Percentiles rank a stretch among this genome's conserved stretches.
These are phyloP conservation scores for Trematocara stigmaticum DNA, from an alignment of 2,113 vertebrate genomes.

Conservation along the genomic window DNA sequence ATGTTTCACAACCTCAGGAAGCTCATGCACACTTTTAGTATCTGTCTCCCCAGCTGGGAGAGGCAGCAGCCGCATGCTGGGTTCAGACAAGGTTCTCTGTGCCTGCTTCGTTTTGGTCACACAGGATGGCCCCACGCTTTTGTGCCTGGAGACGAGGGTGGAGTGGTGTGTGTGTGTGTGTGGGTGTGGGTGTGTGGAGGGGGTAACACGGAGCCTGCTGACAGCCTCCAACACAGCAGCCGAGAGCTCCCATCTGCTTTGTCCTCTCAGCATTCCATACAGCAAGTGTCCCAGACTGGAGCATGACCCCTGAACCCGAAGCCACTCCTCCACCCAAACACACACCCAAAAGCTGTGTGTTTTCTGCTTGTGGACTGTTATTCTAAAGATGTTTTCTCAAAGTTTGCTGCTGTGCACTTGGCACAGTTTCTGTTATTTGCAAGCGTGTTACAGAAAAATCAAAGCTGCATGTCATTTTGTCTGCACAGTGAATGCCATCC, in stretches of 20 bases:
- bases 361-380: background rate
- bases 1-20: slow-evolving; percentile 62
- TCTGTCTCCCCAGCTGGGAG: slow-evolving; percentile 42
- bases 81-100: slow-evolving; percentile 59
- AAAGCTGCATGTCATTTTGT: background rate
- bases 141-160: slow-evolving; percentile 37
- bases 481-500: background rate
- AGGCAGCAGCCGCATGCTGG: slow-evolving; percentile 10
- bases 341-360: background rate
- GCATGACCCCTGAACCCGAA: slow-evolving; percentile 51
- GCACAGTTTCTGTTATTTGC: background rate
- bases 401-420: background rate
- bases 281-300: slow-evolving; percentile 63
- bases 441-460: background rate
- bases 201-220: slow-evolving; percentile 8
- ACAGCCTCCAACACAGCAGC: slow-evolving; percentile 38
- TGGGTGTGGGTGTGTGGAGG: background rate
- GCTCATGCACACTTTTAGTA: slow-evolving; percentile 21
- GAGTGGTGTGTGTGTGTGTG: accelerated
- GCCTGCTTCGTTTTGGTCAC: slow-evolving; percentile 55
- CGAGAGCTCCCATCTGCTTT: slow-evolving; percentile 71
- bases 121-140: slow-evolving; percentile 59
- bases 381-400: background rate
- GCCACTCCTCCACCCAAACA: slow-evolving; percentile 18
- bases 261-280: slow-evolving; percentile 65